Evolutionary conservation across 2,888 invertebrate species (phyloP).

Genomic region (Lithophane leautieri): DNA sequence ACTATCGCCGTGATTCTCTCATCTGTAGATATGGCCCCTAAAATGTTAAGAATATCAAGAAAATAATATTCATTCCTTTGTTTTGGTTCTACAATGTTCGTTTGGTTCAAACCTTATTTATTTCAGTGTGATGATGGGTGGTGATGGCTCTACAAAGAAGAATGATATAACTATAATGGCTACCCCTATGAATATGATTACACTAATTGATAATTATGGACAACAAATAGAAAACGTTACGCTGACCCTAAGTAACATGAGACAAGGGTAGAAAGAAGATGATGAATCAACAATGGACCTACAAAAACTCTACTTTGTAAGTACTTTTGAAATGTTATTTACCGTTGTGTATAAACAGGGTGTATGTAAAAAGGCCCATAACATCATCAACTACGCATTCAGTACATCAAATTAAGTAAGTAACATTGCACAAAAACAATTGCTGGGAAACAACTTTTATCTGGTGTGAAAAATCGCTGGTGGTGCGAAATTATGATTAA

Average conservation of each 20-base stretch:
- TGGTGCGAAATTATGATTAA: too few relatives aligned
- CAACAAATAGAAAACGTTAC: neutral
- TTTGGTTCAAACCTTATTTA: neutral
- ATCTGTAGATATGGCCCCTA: too few relatives aligned
- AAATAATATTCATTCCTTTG: neutral
- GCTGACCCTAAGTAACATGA: too few relatives aligned
- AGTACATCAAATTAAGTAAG: too few relatives aligned
- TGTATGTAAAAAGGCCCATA: too few relatives aligned
- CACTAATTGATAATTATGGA: too few relatives aligned
- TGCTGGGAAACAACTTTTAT: too few relatives aligned
- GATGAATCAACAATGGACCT: neutral
- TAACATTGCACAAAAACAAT: too few relatives aligned
- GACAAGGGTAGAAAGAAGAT: neutral
- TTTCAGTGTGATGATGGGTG: neutral
- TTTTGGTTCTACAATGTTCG: neutral
- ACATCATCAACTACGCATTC: too few relatives aligned
- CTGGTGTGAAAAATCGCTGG: too few relatives aligned
- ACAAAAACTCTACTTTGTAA: neutral
- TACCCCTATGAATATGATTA: too few relatives aligned
- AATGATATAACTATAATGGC: neutral
- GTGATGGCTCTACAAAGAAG: neutral
- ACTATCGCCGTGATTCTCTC: too few relatives aligned
- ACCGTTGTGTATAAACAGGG: constrained; percentile 4
- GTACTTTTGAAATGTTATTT: neutral
- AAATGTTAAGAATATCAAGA: neutral